Evolutionary conservation across 2,888 invertebrate genomes (phyloP), one percentile per base, ranked within the genome.

Genomic region (Brenthis ino): DNA sequence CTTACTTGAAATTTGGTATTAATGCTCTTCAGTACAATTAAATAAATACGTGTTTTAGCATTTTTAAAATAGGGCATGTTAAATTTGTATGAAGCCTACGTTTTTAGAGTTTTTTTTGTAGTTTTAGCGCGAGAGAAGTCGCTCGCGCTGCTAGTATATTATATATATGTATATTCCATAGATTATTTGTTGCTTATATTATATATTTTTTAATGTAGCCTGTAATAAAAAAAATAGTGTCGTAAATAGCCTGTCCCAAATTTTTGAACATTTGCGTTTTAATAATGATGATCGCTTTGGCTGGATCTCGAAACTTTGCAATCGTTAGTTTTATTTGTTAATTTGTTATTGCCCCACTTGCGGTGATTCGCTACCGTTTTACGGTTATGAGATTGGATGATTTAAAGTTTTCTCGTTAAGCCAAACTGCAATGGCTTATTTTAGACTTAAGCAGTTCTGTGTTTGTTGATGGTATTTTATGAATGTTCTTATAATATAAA

Each of bases 381-480:
- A 77, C 74, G 76, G 76, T 77, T 78, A 74, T 69, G 67, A 64
- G 72, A 68, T 67, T 72, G 57, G 64, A 68, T 68, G 67, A 63
- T 63, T 65, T 24, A 69, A 80, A 82, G 76, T 80, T 79, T 76
- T 69, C 78, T 77, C 78, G 78, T 80, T 80, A 78, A 72, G 75
- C 72, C 75, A 74, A 75, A 77, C 74, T 75, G 71, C 72, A 70
- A 69, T 66, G 69, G 72, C 75, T 75, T 71, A 57, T 68, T 68
- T 76, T 70, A 33, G 54, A 68, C 47, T 47, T 51, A 1, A 51
- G 33, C n/a, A 51, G 51, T 24, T 28, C 28, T 60, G 5, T 28
- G 20, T 61, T 28, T n/a, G 16, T 51, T 13, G 28, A 51, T 50
- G 16, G 28, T 61, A 61, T 51, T 61, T 51, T 1, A 24, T 14